Base-by-base conservation (phyloP, 2,888 invertebrate genomes). In the Dinocampus coccinellae region DNA sequence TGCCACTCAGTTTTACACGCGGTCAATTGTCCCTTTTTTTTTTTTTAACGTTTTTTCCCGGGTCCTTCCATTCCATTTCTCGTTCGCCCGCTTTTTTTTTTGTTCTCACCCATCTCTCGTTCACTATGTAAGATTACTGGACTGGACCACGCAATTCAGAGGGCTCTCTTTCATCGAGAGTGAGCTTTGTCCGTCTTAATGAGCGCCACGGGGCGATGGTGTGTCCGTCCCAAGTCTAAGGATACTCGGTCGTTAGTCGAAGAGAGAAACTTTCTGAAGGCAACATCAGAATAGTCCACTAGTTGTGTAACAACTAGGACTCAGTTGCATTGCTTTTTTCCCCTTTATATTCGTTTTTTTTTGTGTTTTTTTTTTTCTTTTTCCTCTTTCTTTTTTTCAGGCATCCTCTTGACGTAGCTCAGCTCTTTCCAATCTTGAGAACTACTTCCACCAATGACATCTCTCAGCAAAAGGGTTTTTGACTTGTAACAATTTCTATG, bases 141-240 rank as follows among this genome's bases (percentile, higher is more conserved):
- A 69, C 72, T 73, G 72, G 66, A 66, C 70, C 70, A 20, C 55
- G 58, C 62, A 61, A 66, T 47, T 42, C 70, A 57, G 68, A 73
- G 74, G 73, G 72, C 73, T 74, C 73, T 73, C 68, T 74, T 72
- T 73, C 75, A 69, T 69, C 71, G 76, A 77, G 74, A 78, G n/a
- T n/a, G 76, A 76, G 78, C 78, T 78, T 80, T 80, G 78, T 81
- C 79, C 77, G 78, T 74, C 72, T 79, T 81, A 79, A 82, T 80
- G 80, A 80, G 77, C 76, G 72, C 73, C 71, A 70, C 47, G 75
- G 69, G 71, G 69, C 55, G 42, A 71, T 42, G 60, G 58, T 16
- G 58, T 64, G 53, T 53, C 78, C 74, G 72, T 74, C 75, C 29
- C 33, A 16, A n/a, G 42, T 65, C 73, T 73, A 76, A 79, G 77